Percentiles rank a stretch among this genome's conserved stretches.
Conservation (phyloP, 2,113 vertebrate species). For the Takifugu flavidus region DNA sequence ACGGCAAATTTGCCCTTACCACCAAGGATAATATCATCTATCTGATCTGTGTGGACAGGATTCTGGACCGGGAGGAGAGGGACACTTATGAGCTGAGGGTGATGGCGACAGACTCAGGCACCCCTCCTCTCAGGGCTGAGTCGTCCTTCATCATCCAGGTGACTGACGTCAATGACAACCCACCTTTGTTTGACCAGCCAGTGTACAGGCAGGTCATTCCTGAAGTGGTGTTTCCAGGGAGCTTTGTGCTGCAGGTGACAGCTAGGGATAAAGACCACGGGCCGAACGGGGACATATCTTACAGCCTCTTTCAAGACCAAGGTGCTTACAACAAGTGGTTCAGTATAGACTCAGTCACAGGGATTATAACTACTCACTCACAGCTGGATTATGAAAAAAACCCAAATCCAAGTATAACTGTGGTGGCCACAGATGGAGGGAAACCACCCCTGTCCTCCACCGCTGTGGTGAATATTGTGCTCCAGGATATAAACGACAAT, state of each 20-base stretch:
- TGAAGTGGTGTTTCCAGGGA: slow-evolving; percentile 91
- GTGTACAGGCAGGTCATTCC: slow-evolving; percentile 89
- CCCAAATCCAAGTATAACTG: slow-evolving; percentile 84
- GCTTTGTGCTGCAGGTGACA: slow-evolving; percentile 91
- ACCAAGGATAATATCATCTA: slow-evolving; percentile 98
- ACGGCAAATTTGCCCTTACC: slow-evolving; percentile 95
- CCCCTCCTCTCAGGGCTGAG: slow-evolving; percentile 88
- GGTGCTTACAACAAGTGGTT: slow-evolving; percentile 85
- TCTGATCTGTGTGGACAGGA: slow-evolving; percentile 92
- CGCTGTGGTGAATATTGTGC: slow-evolving; percentile 82
- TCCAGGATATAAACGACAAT: slow-evolving; percentile 97
- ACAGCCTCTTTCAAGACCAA: slow-evolving; percentile 80
- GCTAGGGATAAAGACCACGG: slow-evolving; percentile 95
- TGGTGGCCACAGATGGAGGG: slow-evolving; percentile 88
- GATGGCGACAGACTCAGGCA: slow-evolving; percentile 91
- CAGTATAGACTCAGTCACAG: slow-evolving; percentile 86
- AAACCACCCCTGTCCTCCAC: slow-evolving; percentile 84
- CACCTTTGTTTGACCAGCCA: slow-evolving; percentile 87
- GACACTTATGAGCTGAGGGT: slow-evolving; percentile 91
- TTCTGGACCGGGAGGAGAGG: slow-evolving; percentile 90
- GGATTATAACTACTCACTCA: slow-evolving; percentile 89
- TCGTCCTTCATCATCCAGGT: slow-evolving; percentile 91
- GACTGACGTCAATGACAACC: slow-evolving; percentile 93
- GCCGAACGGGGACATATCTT: slow-evolving; percentile 88
- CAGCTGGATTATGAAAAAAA: slow-evolving; percentile 92